These are phyloP conservation scores for Ibidorhyncha struthersii DNA, from an alignment of 2,113 vertebrate species.

Conservation along the genomic window DNA sequence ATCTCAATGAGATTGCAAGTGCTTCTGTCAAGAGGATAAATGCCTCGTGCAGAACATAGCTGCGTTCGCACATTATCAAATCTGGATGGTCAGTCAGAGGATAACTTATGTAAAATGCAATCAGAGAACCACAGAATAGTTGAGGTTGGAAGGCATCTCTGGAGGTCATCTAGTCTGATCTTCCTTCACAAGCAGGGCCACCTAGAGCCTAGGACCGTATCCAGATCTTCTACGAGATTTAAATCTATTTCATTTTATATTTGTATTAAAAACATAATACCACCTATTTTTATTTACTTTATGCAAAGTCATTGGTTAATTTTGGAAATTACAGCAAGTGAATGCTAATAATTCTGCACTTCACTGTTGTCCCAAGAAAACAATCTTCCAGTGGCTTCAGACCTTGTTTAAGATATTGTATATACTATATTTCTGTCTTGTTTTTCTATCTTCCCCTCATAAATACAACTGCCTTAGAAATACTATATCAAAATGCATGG, in stretches of 20 bases:
- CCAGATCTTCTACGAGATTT: background rate
- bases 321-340: background rate
- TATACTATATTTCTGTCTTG: background rate
- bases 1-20: background rate
- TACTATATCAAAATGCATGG: background rate
- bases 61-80: background rate
- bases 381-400: background rate
- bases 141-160: background rate
- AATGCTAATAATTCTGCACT: background rate
- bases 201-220: background rate
- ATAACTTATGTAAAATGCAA: background rate
- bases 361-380: background rate
- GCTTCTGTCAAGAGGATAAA: background rate
- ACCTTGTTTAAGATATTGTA: background rate
- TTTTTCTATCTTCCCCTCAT: background rate
- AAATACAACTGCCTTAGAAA: background rate
- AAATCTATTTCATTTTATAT: background rate
- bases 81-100: background rate
- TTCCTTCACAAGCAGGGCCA: background rate
- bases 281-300: background rate
- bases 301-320: background rate
- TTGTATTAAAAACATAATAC: background rate
- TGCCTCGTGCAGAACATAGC: background rate
- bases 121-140: background rate
- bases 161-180: background rate